Percentiles rank a stretch among this genome's conserved stretches.
These are phyloP conservation scores for Sandelia bainsii DNA, from an alignment of 2,797 vertebrate species.

Conservation along the genomic window DNA sequence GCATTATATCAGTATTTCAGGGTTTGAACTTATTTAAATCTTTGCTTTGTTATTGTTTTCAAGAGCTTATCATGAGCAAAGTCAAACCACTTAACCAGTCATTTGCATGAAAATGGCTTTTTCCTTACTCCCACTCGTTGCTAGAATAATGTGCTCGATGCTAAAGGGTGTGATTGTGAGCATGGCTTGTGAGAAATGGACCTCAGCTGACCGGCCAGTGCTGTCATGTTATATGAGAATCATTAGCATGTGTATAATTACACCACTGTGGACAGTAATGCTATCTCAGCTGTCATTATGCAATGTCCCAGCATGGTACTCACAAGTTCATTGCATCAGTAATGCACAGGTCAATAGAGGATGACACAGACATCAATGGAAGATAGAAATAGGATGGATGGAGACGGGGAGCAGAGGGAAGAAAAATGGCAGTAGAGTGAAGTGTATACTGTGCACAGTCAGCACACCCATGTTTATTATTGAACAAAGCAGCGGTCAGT, in stretches of 20 bases:
- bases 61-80: neutral
- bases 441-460: neutral
- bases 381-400: constrained; percentile 12
- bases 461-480: neutral
- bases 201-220: constrained; percentile 14
- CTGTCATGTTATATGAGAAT: constrained; percentile 29
- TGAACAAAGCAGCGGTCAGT: neutral
- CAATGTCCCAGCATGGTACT: constrained; percentile 33
- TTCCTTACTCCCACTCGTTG: neutral
- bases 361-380: constrained; percentile 20
- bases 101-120: neutral
- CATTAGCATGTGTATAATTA: constrained; percentile 58
- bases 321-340: constrained; percentile 35
- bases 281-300: constrained; percentile 54
- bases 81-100: neutral
- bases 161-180: constrained; percentile 5
- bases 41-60: neutral
- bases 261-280: constrained; percentile 51
- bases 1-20: neutral
- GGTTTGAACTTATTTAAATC: neutral
- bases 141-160: neutral
- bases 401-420: neutral
- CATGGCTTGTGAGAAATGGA: constrained; percentile 13
- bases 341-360: constrained; percentile 43
- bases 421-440: neutral